Base-by-base conservation (phyloP, 2,888 invertebrate species). In the Bellardia bayeri region DNA sequence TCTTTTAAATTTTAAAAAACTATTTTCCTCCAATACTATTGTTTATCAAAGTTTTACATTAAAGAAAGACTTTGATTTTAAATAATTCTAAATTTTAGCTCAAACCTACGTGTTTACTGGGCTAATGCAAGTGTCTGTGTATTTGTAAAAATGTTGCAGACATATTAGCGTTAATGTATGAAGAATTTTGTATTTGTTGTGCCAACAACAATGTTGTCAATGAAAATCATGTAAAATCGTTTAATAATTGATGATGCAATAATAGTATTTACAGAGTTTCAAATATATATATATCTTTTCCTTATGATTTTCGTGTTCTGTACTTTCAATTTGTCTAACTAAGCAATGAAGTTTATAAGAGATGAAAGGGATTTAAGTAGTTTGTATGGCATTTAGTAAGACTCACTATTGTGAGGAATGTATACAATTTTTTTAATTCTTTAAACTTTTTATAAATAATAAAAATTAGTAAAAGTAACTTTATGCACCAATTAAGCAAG, bases 181-280 rank as follows among this genome's bases (percentile, higher is more conserved):
- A 75, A 69, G 56, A 5, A 56, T 40, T 14, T 14, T 64, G 49
- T 75, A 40, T 66, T 66, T 51, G 23, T 61, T 49, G n/a, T 58
- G 64, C 30, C 58, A 56, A 11, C 49, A 63, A 51, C 74, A 58
- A 80, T 71, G 64, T 49, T 84, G 72, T 66, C 84, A 81, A 76
- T 81, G 76, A 78, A 87, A 84, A 74, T 78, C 68, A 81, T 81
- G 71, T 76, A 71, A 76, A 80, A 51, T 72, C 45, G 51, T 84
- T 69, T 58, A 66, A 87, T 87, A 76, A 87, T 87, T 84, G 84
- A 87, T 87, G 84, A 78, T 74, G 76, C 68, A 81, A 58, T 78
- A 61, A 80, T 74, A 64, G 58, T 72, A 58, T 84, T 84, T 71
- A 78, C 76, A 63, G 37, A 63, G 37, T 71, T 63, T 49, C 23